These are phyloP conservation scores for Zalophus californianus DNA, from an alignment of 2,797 vertebrate species.

Conservation along the genomic window DNA sequence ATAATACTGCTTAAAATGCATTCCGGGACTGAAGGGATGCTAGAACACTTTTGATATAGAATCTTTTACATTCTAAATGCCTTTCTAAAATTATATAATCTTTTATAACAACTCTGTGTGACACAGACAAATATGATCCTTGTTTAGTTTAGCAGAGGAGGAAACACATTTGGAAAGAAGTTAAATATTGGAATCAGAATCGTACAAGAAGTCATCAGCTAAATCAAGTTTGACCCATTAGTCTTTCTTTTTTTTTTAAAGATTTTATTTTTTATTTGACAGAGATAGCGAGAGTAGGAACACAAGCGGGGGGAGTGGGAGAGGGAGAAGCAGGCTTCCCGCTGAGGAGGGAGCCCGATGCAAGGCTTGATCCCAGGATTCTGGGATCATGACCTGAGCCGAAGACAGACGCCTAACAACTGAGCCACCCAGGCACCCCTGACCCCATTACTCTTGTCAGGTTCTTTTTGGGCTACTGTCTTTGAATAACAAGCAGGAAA, in stretches of 20 bases:
- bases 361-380: too few relatives aligned
- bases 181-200: slow-evolving; percentile 9
- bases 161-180: slow-evolving; percentile 33
- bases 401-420: too few relatives aligned
- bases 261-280: too few relatives aligned
- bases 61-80: not conserved
- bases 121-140: not conserved
- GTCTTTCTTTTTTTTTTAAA: not conserved
- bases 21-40: not conserved
- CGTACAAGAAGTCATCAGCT: not conserved
- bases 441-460: not conserved
- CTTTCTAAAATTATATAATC: not conserved
- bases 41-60: slow-evolving; percentile 10
- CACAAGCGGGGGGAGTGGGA: too few relatives aligned
- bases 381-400: too few relatives aligned
- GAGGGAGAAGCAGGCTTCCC: too few relatives aligned
- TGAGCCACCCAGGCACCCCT: too few relatives aligned
- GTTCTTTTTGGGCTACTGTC: not conserved
- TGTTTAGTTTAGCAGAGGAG: slow-evolving; percentile 44
- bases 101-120: not conserved
- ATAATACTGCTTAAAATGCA: slow-evolving; percentile 4
- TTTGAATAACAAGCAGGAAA: not conserved
- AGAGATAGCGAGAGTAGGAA: too few relatives aligned
- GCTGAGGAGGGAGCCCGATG: too few relatives aligned
- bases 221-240: not conserved